Percentiles rank a stretch among this genome's conserved stretches.
Conservation (phyloP, 2,113 vertebrate species). For the Melozone crissalis region DNA sequence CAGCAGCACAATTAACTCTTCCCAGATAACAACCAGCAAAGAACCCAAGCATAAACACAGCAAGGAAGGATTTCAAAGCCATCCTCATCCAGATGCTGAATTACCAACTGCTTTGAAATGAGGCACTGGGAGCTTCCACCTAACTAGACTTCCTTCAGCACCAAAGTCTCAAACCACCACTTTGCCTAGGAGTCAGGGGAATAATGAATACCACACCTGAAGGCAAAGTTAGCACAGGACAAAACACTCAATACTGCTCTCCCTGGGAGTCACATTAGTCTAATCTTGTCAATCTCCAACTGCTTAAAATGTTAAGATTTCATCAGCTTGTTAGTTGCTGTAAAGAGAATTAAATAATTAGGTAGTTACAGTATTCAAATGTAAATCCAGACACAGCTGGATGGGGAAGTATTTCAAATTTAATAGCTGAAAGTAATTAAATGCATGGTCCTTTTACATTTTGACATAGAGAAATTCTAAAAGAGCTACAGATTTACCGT, state of each 20-base stretch:
- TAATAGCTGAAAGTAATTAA: neutral
- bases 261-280: neutral
- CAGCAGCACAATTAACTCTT: neutral
- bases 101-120: neutral
- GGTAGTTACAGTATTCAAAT: neutral
- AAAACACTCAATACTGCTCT: neutral
- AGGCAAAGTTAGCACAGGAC: neutral
- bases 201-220: neutral
- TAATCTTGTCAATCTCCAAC: neutral
- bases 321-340: neutral
- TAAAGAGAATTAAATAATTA: neutral
- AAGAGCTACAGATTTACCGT: neutral
- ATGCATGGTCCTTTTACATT: neutral
- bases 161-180: fast-evolving
- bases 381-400: neutral
- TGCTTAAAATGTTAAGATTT: neutral
- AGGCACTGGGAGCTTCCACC: neutral
- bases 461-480: neutral
- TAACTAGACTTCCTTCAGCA: neutral
- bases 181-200: neutral
- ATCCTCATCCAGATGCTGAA: neutral
- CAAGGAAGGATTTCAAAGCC: neutral
- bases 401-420: neutral
- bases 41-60: neutral
- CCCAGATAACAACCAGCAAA: neutral